A percentile compares a stretch with the other conserved stretches of the same genome.
phyloP scores from a whole-genome alignment of 1,140 invertebrate species.

The Augochlora pura region DNA sequence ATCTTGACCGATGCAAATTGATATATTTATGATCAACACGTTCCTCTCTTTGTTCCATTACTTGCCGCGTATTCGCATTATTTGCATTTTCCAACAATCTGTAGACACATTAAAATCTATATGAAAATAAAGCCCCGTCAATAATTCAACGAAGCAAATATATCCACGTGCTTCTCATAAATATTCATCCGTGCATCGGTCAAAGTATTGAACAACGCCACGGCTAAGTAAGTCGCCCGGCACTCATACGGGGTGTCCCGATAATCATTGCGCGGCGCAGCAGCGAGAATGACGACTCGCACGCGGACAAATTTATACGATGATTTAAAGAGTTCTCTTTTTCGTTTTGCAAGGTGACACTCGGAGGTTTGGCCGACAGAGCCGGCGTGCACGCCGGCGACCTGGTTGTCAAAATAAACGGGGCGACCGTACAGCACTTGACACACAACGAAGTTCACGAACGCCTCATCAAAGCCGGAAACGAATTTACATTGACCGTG shows the following conservation, averaged over 20 bases:
- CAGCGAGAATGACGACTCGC: neutral
- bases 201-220: too few species aligned
- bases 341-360: constrained; percentile 82
- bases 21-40: too few species aligned
- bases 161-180: too few species aligned
- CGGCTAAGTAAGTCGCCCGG: too few species aligned
- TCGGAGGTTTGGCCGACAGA: constrained; percentile 86
- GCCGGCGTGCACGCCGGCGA: constrained; percentile 89
- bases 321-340: neutral
- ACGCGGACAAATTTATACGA: neutral
- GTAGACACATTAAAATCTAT: too few species aligned
- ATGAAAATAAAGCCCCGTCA: too few species aligned
- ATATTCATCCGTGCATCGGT: too few species aligned
- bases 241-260: neutral
- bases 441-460: constrained; percentile 88
- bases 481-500: constrained; percentile 85
- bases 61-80: too few species aligned
- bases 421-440: constrained; percentile 81
- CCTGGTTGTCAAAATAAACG: constrained; percentile 86
- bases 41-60: too few species aligned
- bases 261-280: neutral
- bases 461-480: constrained; percentile 84
- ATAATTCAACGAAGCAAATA: too few species aligned
- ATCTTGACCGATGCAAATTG: too few species aligned
- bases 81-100: too few species aligned